Base-by-base conservation (phyloP, 2,888 invertebrate species). In the Drosophila antonietae region DNA sequence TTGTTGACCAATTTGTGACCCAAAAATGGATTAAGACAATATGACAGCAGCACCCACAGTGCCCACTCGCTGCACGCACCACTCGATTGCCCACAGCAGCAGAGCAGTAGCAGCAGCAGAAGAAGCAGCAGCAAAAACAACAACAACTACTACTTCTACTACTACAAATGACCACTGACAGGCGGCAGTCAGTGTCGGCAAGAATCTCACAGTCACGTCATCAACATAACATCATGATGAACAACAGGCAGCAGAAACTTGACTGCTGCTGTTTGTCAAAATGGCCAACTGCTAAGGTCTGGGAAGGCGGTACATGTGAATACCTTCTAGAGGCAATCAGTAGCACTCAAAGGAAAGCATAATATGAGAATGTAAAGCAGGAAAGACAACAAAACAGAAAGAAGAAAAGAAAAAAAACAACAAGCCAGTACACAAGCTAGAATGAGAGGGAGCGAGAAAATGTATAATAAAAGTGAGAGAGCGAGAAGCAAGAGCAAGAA, bases 151-250 rank as follows among this genome's bases (percentile, higher is more conserved):
- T 6, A 28, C 28, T 6, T 33, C 58, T 51, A 20, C 12, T 23
- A 63, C 51, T 33, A 62, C 68, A 70, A 79, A 80, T 73, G 75
- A 78, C 39, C 64, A 79, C 75, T 66, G 68, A 75, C 73, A 66
- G 59, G 49, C 73, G 59, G 63, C 67, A 70, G 66, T 73, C 70
- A 61, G 60, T 68, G 60, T 68, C 60, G 60, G 65, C 44, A 64
- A 66, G 65, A 64, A 75, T 68, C 68, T 73, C 67, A 65, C 70
- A 80, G 83, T 85, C 82, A 83, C 82, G 85, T 85, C 87, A 83
- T 83, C 80, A 55, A 28, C 55, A 68, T 80, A 78, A 75, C 74
- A 73, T 51, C 80, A 63, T 62, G 59, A 64, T 46, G 59, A 65
- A 20, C 68, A 57, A 44, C 52, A 65, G 44, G 41, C 37, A 51